Percentiles rank a stretch among this genome's conserved stretches.
Evolutionary conservation across 2,113 vertebrate genomes (phyloP).

Genomic region (Petromus typicus): DNA sequence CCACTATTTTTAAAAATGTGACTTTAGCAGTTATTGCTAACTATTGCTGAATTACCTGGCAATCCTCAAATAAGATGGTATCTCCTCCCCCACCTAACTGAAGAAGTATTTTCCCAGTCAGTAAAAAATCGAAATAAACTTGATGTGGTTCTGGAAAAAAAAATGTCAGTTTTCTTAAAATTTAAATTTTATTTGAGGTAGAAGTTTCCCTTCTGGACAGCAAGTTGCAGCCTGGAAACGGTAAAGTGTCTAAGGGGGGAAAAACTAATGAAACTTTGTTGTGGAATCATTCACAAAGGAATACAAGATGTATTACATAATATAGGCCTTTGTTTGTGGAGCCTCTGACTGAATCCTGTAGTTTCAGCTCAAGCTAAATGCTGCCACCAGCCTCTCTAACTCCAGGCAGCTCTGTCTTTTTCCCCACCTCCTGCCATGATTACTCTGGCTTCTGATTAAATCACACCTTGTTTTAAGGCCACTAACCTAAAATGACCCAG

Average conservation of each 20-base stretch:
- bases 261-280: constrained; percentile 73
- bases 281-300: constrained; percentile 75
- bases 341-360: constrained; percentile 71
- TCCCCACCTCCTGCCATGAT: constrained; percentile 77
- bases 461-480: constrained; percentile 77
- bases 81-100: not conserved
- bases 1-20: constrained; percentile 44
- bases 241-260: constrained; percentile 7
- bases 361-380: constrained; percentile 57
- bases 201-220: constrained; percentile 67
- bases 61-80: constrained; percentile 40
- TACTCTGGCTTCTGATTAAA: constrained; percentile 73
- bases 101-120: constrained; percentile 52
- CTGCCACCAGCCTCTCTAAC: constrained; percentile 17
- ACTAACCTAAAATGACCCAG: constrained; percentile 79
- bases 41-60: constrained; percentile 30
- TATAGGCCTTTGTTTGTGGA: constrained; percentile 73
- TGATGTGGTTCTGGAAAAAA: constrained; percentile 11
- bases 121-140: constrained; percentile 58
- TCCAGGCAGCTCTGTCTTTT: constrained; percentile 70
- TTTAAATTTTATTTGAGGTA: constrained; percentile 67
- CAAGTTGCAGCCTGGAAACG: constrained; percentile 63
- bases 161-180: constrained; percentile 50
- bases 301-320: constrained; percentile 76
- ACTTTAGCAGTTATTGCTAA: constrained; percentile 39